These are phyloP conservation scores for Glyptemys insculpta DNA, from an alignment of 2,797 vertebrate genomes.

Conservation along the genomic window DNA sequence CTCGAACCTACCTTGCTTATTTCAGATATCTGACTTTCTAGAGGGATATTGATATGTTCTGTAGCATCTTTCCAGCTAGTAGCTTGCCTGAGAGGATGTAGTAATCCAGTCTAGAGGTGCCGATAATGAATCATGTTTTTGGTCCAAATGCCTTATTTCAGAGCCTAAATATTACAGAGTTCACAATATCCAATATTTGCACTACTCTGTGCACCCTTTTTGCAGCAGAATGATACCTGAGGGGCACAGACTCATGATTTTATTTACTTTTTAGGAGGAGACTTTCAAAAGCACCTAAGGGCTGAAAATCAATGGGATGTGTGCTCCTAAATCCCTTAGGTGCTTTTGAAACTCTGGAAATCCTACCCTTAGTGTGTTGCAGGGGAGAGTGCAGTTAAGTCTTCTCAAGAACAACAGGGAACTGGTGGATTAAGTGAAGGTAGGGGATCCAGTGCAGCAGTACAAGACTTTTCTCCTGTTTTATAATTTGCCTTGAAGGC, in stretches of 20 bases:
- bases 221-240: not conserved
- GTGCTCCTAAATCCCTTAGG: not conserved
- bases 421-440: not conserved
- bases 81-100: not conserved
- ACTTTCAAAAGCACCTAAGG: not conserved
- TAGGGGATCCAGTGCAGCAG: not conserved
- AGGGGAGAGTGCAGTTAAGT: not conserved
- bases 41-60: not conserved
- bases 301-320: not conserved
- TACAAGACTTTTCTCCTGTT: not conserved
- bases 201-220: rapidly evolving
- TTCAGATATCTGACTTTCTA: not conserved
- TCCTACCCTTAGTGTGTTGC: not conserved
- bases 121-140: not conserved
- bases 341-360: not conserved
- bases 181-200: rapidly evolving
- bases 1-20: not conserved
- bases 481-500: not conserved
- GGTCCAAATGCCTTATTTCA: not conserved
- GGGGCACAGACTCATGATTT: rapidly evolving
- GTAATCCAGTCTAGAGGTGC: not conserved
- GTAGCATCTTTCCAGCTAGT: rapidly evolving
- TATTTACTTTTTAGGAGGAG: not conserved
- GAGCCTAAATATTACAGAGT: not conserved
- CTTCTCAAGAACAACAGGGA: not conserved